Base-by-base conservation (phyloP, 2,797 vertebrate species). In the Podarcis lilfordi region DNA sequence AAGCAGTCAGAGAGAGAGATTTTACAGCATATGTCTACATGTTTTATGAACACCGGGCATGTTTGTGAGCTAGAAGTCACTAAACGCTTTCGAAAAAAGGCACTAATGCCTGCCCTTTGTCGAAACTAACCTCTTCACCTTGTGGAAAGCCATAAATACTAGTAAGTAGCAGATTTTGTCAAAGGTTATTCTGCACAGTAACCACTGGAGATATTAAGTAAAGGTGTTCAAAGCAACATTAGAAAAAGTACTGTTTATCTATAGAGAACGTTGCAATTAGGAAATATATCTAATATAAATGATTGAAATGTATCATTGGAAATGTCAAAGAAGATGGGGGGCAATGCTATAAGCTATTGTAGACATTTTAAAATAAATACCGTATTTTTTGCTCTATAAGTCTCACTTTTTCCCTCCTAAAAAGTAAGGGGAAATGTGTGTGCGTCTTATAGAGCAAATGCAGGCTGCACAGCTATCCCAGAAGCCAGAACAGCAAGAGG, bases 161-260 rank as follows among this genome's bases (percentile, higher is more conserved):
- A 90, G 90, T 92, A 94, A 94, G 93, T 91, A 95, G 94, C 88
- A 93, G 91, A 95, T 94, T 89, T 94, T 93, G 92, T 93, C 95
- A 96, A 95, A 95, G 93, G 93, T 94, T 94, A 92, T 91, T 91
- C 92, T 92, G 91, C 93, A 92, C 92, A 96, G 93, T 94, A 95
- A 94, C 88, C 90, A 92, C 82, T 88, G 87, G 92, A 90, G 80
- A 94, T 93, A 90, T 94, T 94, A 92, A 86, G 93, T 89, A 92
- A 91, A 95, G 87, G 90, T 93, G 89, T 95, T 93, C 92, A 93
- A 55, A 95, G 93, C 94, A 93, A 94, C 92, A 92, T 80, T 90
- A 94, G 85, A 92, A 86, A 91, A 94, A 91, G 91, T 88, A 89
- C 88, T 93, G 93, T 92, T 92, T 84, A 95, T 95, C 4, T 4